A percentile compares a stretch with the other conserved stretches of the same genome.
These are phyloP conservation scores for Coilia nasus DNA, from an alignment of 2,797 vertebrate genomes.

Conservation along the genomic window DNA sequence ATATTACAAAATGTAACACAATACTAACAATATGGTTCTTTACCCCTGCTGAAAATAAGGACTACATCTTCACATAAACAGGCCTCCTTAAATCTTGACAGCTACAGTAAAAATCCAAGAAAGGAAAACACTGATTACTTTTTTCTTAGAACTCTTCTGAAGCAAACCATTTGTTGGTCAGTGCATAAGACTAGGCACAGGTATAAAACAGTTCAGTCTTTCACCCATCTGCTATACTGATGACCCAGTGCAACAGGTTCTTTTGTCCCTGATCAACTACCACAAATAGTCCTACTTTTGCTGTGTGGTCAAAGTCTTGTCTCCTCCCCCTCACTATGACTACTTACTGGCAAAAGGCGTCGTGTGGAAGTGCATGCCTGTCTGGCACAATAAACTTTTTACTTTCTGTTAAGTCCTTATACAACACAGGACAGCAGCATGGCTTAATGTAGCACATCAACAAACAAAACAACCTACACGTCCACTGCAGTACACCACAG, in stretches of 20 bases:
- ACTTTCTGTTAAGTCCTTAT: constrained; percentile 27
- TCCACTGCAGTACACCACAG: constrained; percentile 73
- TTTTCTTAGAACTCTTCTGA: constrained; percentile 53
- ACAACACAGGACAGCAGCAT: constrained; percentile 31
- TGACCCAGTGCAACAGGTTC: not conserved
- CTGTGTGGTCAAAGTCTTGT: not conserved
- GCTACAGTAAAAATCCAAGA: constrained; percentile 77
- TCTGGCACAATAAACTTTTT: not conserved
- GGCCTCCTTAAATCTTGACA: constrained; percentile 68
- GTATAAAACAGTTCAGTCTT: constrained; percentile 46
- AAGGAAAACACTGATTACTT: constrained; percentile 54
- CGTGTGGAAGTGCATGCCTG: not conserved
- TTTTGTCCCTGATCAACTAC: not conserved
- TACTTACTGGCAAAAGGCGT: not conserved
- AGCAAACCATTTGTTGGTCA: constrained; percentile 76
- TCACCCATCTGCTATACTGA: constrained; percentile 9
- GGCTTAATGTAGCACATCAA: constrained; percentile 55
- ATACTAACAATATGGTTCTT: not conserved
- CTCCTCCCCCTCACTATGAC: not conserved
- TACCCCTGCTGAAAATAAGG: constrained; percentile 63
- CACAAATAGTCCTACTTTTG: not conserved
- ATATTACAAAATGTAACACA: not conserved
- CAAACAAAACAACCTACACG: constrained; percentile 70
- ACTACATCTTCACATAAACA: constrained; percentile 84
- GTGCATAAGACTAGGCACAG: constrained; percentile 78